Percentiles rank a stretch among this genome's conserved stretches.
These are phyloP conservation scores for Aphaenogaster floridana DNA, from an alignment of 1,140 invertebrate species.

Conservation along the genomic window DNA sequence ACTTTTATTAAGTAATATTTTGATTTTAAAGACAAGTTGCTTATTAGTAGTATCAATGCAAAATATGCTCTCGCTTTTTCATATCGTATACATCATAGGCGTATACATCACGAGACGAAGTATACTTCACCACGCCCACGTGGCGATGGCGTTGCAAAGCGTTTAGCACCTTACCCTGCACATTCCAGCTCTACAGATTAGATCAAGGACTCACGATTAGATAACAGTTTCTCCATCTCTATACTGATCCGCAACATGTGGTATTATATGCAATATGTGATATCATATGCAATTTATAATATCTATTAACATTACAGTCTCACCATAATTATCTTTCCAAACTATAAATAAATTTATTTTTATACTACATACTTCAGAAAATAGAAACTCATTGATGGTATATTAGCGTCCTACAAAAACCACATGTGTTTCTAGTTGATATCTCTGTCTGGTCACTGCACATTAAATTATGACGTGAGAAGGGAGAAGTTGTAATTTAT, in stretches of 20 bases:
- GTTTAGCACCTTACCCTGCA: conserved; percentile 16
- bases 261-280: background rate
- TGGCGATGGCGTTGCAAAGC: background rate
- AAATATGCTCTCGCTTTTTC: background rate
- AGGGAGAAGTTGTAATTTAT: background rate
- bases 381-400: background rate
- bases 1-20: background rate
- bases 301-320: conserved; percentile 12
- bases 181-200: conserved; percentile 5
- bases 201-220: conserved; percentile 38
- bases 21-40: background rate
- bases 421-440: background rate
- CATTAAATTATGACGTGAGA: background rate
- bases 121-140: background rate
- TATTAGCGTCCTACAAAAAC: background rate
- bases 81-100: background rate
- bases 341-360: conserved; percentile 17
- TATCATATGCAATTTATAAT: background rate
- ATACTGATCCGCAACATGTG: background rate
- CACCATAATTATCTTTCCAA: conserved; percentile 8
- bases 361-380: background rate
- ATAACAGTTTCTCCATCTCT: conserved; percentile 38
- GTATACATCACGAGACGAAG: background rate
- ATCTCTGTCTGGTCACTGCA: background rate
- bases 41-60: background rate